A percentile compares a stretch with the other conserved stretches of the same genome.
Conservation (phyloP, 1,140 invertebrate species). For the Anthonomus grandis region DNA sequence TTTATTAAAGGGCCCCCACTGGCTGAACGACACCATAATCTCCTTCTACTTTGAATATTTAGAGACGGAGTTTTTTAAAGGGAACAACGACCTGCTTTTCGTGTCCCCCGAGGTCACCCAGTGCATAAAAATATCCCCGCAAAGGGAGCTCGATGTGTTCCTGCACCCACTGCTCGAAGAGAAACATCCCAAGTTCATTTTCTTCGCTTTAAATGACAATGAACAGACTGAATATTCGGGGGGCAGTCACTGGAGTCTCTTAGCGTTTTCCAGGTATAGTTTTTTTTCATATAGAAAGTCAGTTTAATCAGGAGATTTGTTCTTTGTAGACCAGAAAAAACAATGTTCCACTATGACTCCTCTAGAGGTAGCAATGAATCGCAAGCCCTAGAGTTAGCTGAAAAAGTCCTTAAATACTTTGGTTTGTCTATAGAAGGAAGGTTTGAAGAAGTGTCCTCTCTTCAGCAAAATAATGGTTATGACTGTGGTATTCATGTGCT, state of each 20-base stretch:
- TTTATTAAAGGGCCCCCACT: conserved; percentile 71
- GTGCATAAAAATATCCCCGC: conserved; percentile 69
- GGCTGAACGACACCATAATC: conserved; percentile 87
- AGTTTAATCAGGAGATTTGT: background rate
- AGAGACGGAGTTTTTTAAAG: conserved; percentile 60
- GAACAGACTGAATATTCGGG: conserved; percentile 65
- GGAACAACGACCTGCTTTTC: conserved; percentile 64
- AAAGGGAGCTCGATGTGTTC: conserved; percentile 63
- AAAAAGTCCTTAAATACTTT: conserved; percentile 58
- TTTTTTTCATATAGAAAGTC: background rate
- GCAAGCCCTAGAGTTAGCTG: conserved; percentile 56
- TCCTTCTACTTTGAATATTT: conserved; percentile 91
- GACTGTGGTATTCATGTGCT: conserved; percentile 47
- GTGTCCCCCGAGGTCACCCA: conserved; percentile 86
- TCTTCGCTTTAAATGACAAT: conserved; percentile 87
- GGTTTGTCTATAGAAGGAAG: conserved; percentile 47
- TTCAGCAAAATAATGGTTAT: conserved; percentile 59
- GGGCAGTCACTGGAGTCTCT: conserved; percentile 84
- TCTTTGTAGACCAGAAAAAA: conserved; percentile 63
- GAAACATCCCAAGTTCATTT: conserved; percentile 66
- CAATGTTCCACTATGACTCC: conserved; percentile 80
- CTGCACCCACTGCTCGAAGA: conserved; percentile 66
- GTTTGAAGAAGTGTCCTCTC: conserved; percentile 55
- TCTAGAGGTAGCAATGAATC: conserved; percentile 56
- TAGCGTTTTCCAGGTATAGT: conserved; percentile 51